Conservation (phyloP, 2,888 invertebrate species). For the Clanis bilineata region DNA sequence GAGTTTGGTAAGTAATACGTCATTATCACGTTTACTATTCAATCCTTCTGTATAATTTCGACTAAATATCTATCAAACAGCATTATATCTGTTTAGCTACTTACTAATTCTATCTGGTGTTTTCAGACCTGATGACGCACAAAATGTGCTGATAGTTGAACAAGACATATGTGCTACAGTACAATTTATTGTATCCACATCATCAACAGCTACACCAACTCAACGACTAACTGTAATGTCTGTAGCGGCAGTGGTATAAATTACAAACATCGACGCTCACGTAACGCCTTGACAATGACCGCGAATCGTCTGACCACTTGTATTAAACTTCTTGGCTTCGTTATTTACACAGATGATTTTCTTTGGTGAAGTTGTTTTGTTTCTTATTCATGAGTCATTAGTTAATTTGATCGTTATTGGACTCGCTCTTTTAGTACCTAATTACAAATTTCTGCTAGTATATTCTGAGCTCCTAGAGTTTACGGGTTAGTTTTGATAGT, state of each 20-base stretch:
- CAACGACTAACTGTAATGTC: neutral
- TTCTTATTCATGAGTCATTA: neutral
- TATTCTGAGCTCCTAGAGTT: no score
- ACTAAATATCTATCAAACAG: no score
- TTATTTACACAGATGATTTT: neutral
- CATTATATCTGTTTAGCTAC: no score
- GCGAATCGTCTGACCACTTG: neutral
- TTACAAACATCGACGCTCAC: neutral
- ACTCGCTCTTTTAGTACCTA: no score
- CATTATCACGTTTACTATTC: no score
- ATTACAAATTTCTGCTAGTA: no score
- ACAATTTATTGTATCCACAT: neutral
- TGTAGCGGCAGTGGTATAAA: neutral
- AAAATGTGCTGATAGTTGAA: neutral
- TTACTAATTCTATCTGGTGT: neutral
- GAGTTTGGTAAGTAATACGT: no score
- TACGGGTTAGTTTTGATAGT: no score
- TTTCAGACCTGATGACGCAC: neutral
- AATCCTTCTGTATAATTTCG: no score
- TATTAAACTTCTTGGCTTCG: neutral
- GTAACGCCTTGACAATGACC: conserved; percentile 12
- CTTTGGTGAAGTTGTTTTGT: neutral
- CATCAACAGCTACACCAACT: neutral
- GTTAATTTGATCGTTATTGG: no score
- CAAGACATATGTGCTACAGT: neutral